Percentiles rank a stretch among this genome's conserved stretches.
Evolutionary conservation across 1,140 invertebrate genomes (phyloP).

Genomic region (Ceratina calcarata): DNA sequence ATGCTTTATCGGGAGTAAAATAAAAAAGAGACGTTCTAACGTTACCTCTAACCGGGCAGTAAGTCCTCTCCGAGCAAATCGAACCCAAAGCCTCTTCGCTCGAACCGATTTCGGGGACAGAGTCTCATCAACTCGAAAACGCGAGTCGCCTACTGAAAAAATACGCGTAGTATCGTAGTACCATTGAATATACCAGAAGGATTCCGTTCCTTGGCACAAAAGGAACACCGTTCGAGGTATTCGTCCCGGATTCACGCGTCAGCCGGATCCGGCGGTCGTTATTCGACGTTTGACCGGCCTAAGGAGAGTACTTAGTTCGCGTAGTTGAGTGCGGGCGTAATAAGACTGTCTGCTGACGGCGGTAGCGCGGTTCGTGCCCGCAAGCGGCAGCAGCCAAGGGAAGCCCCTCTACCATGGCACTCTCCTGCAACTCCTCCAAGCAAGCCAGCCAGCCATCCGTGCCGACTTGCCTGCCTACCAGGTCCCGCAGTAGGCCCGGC

Average conservation of each 20-base stretch:
- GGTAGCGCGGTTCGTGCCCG: conserved; percentile 67
- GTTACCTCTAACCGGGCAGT: conserved; percentile 41
- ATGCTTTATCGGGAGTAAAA: conserved; percentile 13
- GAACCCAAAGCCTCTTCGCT: conserved; percentile 1
- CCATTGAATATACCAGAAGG: background rate
- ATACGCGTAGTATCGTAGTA: background rate
- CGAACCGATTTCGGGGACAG: conserved; percentile 11
- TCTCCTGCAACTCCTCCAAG: conserved; percentile 56
- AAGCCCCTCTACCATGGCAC: conserved; percentile 60
- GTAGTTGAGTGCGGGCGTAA: conserved; percentile 71
- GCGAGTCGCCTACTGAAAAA: background rate
- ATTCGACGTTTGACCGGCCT: conserved; percentile 34
- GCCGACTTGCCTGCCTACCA: conserved; percentile 44
- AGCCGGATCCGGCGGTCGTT: background rate
- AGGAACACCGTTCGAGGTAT: conserved; percentile 8
- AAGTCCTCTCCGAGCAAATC: conserved; percentile 28
- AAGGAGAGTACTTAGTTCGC: conserved; percentile 66
- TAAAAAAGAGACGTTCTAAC: conserved; percentile 38
- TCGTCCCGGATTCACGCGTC: conserved; percentile 1
- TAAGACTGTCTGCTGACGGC: conserved; percentile 69
- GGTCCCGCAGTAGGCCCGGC: conserved; percentile 43
- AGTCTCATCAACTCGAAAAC: conserved; percentile 1
- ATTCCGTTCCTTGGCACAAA: background rate
- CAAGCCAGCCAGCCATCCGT: conserved; percentile 48
- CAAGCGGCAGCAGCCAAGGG: conserved; percentile 56